A percentile compares a stretch with the other conserved stretches of the same genome.
Evolutionary conservation across 2,888 invertebrate genomes (phyloP).

Genomic region (Liopterus haemorrhoidalis): DNA sequence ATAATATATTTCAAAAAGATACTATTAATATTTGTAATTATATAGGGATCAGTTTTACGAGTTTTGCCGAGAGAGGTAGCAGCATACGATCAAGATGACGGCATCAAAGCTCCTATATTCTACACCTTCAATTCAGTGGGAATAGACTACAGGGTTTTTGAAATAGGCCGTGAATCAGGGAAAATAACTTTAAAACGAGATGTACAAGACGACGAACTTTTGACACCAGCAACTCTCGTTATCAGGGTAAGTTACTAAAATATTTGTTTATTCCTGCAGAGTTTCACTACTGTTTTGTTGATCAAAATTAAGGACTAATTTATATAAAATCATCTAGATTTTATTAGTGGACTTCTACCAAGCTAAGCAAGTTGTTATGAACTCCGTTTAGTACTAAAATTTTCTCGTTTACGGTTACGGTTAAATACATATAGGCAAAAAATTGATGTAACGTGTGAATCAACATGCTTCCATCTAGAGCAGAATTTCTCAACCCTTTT

Average conservation of each 20-base stretch:
- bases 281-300: constrained; percentile 1
- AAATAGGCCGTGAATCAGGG: constrained; percentile 60
- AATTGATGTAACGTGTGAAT: too few relatives aligned
- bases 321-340: too few relatives aligned
- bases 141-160: constrained; percentile 58
- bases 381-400: too few relatives aligned
- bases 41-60: constrained; percentile 58
- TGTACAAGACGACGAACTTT: constrained; percentile 56
- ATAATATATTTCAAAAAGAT: background rate
- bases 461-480: too few relatives aligned
- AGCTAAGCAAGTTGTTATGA: too few relatives aligned
- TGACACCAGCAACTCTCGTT: constrained; percentile 71
- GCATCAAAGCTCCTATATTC: constrained; percentile 67
- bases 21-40: constrained; percentile 17
- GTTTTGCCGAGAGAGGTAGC: constrained; percentile 67
- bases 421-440: too few relatives aligned
- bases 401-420: too few relatives aligned
- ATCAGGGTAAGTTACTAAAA: constrained; percentile 58
- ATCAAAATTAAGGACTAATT: too few relatives aligned
- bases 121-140: constrained; percentile 62
- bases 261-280: background rate
- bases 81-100: constrained; percentile 75
- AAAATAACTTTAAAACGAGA: constrained; percentile 54
- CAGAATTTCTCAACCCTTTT: too few relatives aligned
- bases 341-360: too few relatives aligned